Evolutionary conservation across 2,888 invertebrate genomes (phyloP).

Genomic region (Scaptomyza cyrtandrae): DNA sequence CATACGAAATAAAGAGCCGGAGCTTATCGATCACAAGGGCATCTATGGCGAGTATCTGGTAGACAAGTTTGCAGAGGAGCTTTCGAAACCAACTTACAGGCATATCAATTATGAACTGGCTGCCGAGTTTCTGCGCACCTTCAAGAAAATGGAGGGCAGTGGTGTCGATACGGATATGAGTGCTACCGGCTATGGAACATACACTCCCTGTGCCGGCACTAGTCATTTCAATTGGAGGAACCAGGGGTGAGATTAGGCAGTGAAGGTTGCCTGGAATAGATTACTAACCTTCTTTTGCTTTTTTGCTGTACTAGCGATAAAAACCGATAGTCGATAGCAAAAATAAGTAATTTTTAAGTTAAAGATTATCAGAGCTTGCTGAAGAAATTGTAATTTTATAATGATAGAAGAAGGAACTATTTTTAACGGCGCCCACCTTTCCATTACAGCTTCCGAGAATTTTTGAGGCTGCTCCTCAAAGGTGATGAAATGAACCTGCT

Average conservation of each 20-base stretch:
- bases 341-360: too few relatives aligned
- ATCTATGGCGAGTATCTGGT: conserved; percentile 67
- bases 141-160: conserved; percentile 84
- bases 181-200: conserved; percentile 87
- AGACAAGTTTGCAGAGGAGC: conserved; percentile 51
- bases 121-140: conserved; percentile 86
- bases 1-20: conserved; percentile 58
- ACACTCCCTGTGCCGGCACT: conserved; percentile 89
- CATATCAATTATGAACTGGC: conserved; percentile 82
- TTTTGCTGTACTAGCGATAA: too few relatives aligned
- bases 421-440: background rate
- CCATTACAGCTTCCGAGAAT: conserved; percentile 78
- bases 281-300: too few relatives aligned
- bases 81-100: conserved; percentile 31
- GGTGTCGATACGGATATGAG: conserved; percentile 85
- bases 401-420: too few relatives aligned
- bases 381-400: too few relatives aligned
- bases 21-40: conserved; percentile 58
- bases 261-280: too few relatives aligned
- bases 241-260: conserved; percentile 86
- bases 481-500: conserved; percentile 47
- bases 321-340: too few relatives aligned
- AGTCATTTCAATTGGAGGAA: conserved; percentile 89
- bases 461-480: conserved; percentile 46
- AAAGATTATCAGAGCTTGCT: too few relatives aligned